Conservation (phyloP, 2,888 invertebrate genomes). For the Drosophila mercatorum region DNA sequence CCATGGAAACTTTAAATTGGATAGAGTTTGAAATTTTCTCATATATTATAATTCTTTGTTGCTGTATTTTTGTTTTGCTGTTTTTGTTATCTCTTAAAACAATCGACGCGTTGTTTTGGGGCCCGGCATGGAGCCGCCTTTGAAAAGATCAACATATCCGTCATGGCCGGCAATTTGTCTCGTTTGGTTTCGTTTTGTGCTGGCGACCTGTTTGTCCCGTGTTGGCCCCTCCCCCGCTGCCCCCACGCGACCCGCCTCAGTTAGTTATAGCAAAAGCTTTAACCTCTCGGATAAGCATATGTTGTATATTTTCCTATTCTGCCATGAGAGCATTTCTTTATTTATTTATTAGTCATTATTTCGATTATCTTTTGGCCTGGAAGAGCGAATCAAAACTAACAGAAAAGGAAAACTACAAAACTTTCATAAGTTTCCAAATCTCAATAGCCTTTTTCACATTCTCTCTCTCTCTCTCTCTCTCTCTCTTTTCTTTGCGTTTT, state of each 20-base stretch:
- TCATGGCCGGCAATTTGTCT: conserved; percentile 67
- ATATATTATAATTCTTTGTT: conserved; percentile 32
- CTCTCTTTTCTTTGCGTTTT: background rate
- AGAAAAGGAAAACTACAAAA: background rate
- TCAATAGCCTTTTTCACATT: too few relatives aligned
- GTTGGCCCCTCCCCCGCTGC: background rate
- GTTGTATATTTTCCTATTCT: conserved; percentile 1
- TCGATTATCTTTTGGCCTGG: conserved; percentile 18
- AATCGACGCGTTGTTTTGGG: conserved; percentile 35
- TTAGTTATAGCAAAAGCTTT: conserved; percentile 11
- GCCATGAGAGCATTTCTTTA: conserved; percentile 15
- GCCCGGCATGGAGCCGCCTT: conserved; percentile 40
- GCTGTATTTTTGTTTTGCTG: conserved; percentile 15
- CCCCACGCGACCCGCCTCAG: background rate
- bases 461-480: too few relatives aligned
- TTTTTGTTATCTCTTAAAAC: conserved; percentile 42
- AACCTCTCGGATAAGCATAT: background rate
- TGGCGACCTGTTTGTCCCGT: conserved; percentile 17
- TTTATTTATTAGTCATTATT: conserved; percentile 29
- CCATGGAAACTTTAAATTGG: conserved; percentile 30
- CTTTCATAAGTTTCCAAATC: too few relatives aligned
- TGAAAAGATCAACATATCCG: conserved; percentile 65
- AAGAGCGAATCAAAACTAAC: conserved; percentile 16
- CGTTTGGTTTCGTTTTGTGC: conserved; percentile 57
- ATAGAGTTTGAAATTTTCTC: conserved; percentile 14